Evolutionary conservation across 2,888 invertebrate species (phyloP).

Genomic region (Drosophila stalkeri): DNA sequence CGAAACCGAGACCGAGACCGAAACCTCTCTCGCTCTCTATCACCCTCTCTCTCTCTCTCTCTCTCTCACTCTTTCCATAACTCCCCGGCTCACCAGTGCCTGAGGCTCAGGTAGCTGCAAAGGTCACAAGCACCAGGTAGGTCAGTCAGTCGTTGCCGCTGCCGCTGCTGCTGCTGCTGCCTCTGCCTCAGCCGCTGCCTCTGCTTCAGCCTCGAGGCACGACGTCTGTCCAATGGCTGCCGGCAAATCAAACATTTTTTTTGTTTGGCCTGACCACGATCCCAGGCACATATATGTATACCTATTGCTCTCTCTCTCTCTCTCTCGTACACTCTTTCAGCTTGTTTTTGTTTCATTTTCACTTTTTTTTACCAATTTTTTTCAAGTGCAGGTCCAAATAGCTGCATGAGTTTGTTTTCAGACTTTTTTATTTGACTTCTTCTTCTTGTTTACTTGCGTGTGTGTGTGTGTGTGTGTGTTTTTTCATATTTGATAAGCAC

Average conservation of each 20-base stretch:
- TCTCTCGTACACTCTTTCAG: background rate
- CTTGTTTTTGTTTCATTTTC: constrained; percentile 17
- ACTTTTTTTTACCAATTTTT: constrained; percentile 29
- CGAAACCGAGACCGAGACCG: constrained; percentile 16
- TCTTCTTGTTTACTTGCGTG: constrained; percentile 35
- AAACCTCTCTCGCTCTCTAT: background rate
- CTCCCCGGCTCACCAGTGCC: background rate
- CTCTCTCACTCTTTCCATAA: too few relatives aligned
- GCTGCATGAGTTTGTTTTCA: constrained; percentile 19
- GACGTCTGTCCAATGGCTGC: constrained; percentile 48
- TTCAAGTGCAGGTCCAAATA: constrained; percentile 55
- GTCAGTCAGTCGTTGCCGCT: constrained; percentile 31
- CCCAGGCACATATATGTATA: constrained; percentile 12
- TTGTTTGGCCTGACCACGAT: constrained; percentile 21
- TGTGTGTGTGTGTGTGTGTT: background rate
- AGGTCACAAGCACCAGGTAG: constrained; percentile 51
- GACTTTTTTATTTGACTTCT: constrained; percentile 13
- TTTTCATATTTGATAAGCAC: constrained; percentile 57
- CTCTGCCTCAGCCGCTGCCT: constrained; percentile 13
- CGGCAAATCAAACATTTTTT: constrained; percentile 46
- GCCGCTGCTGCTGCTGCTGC: constrained; percentile 9
- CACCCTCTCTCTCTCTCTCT: background rate
- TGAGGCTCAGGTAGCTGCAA: constrained; percentile 44
- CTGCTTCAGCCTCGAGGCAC: constrained; percentile 26
- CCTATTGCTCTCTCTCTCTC: background rate